A percentile compares a stretch with the other conserved stretches of the same genome.
Conservation (phyloP, 1,140 invertebrate species). For the Zaprionus ornatus region DNA sequence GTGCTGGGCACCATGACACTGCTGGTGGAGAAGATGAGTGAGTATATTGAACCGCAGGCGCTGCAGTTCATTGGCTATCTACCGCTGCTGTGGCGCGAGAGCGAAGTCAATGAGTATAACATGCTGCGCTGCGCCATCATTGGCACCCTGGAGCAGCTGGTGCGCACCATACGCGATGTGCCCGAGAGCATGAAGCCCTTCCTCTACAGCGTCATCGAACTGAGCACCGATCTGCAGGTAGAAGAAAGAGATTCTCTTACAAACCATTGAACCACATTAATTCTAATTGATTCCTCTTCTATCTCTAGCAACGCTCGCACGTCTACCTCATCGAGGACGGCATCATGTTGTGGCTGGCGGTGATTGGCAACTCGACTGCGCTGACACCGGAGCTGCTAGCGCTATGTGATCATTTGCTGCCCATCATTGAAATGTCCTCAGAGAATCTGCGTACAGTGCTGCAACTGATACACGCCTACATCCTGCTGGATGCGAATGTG, state of each 20-base stretch:
- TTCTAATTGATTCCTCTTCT: conserved; percentile 50
- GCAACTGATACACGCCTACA: conserved; percentile 92
- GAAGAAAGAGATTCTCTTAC: background rate
- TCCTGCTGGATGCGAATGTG: conserved; percentile 89
- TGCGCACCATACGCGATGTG: conserved; percentile 88
- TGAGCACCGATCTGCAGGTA: conserved; percentile 90
- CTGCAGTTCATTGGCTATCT: conserved; percentile 91
- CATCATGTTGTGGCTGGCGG: conserved; percentile 93
- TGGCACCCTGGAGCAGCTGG: conserved; percentile 87
- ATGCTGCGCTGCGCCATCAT: conserved; percentile 97
- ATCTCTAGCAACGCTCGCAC: conserved; percentile 90
- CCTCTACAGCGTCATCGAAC: conserved; percentile 90
- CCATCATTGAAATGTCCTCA: conserved; percentile 91
- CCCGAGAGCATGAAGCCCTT: conserved; percentile 87
- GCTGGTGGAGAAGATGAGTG: conserved; percentile 93
- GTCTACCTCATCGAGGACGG: conserved; percentile 97
- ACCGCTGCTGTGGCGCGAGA: conserved; percentile 94
- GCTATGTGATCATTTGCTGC: conserved; percentile 90
- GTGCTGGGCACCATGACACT: conserved; percentile 95
- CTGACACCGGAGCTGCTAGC: conserved; percentile 88
- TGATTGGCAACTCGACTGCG: conserved; percentile 90
- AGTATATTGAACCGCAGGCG: conserved; percentile 87
- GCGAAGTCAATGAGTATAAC: conserved; percentile 92
- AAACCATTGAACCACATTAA: background rate
- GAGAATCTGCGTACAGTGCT: conserved; percentile 92